Conservation (phyloP, 1,140 invertebrate genomes). For the Neodiprion virginianus region DNA sequence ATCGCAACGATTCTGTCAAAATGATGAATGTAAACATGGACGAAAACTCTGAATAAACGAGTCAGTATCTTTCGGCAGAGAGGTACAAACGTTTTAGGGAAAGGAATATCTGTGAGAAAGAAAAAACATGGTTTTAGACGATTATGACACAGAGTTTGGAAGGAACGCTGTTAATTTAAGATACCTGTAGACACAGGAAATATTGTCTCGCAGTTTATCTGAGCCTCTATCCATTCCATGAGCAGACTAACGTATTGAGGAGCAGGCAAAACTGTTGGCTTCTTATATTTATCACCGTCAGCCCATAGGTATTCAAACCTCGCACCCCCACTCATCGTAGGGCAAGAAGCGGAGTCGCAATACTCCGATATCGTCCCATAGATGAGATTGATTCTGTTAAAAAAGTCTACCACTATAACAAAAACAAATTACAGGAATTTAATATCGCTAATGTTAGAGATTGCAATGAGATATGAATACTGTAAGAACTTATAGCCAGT, state of each 20-base stretch:
- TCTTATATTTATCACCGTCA: conserved; percentile 87
- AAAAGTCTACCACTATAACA: conserved; percentile 90
- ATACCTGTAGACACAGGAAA: conserved; percentile 83
- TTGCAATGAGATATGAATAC: conserved; percentile 5
- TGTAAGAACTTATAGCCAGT: background rate
- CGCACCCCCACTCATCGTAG: conserved; percentile 90
- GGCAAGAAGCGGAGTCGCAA: conserved; percentile 86
- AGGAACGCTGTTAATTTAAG: conserved; percentile 12
- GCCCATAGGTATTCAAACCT: conserved; percentile 95
- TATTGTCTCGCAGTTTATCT: conserved; percentile 90
- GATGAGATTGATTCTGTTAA: conserved; percentile 94
- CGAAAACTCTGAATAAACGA: conserved; percentile 91
- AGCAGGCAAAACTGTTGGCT: conserved; percentile 87
- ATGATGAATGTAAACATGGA: conserved; percentile 97
- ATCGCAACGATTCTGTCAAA: conserved; percentile 90
- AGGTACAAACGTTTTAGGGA: conserved; percentile 84
- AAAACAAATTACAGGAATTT: conserved; percentile 30
- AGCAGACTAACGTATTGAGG: conserved; percentile 86
- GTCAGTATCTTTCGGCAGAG: conserved; percentile 91
- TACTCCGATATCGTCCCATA: conserved; percentile 90
- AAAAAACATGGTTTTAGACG: conserved; percentile 30
- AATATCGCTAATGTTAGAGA: conserved; percentile 14
- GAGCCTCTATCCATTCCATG: conserved; percentile 94
- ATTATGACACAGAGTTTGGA: conserved; percentile 15
- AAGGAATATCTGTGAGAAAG: conserved; percentile 78